A percentile compares a stretch with the other conserved stretches of the same genome.
phyloP scores from a whole-genome alignment of 2,113 vertebrate species.

The Limanda limanda region DNA sequence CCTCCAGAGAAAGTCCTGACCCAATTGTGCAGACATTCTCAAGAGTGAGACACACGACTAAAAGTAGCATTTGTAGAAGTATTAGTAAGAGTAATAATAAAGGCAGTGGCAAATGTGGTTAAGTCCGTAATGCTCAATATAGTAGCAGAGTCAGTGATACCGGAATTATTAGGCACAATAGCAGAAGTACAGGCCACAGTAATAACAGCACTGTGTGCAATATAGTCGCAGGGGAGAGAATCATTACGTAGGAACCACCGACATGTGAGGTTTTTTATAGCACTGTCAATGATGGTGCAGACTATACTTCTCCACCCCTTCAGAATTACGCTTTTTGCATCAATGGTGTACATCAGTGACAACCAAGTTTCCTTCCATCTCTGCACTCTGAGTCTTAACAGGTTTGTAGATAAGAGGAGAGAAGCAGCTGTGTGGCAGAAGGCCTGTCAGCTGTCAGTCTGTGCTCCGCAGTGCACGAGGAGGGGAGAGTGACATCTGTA shows the following conservation, averaged over 20 bases:
- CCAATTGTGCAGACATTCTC: not conserved
- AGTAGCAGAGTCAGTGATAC: no score
- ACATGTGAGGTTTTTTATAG: not conserved
- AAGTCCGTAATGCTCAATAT: no score
- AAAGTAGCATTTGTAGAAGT: not conserved
- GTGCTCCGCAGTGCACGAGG: not conserved
- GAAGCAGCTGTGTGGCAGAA: constrained; percentile 13
- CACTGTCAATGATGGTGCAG: not conserved
- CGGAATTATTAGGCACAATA: no score
- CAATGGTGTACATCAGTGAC: not conserved
- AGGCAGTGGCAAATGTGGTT: not conserved
- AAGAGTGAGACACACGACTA: not conserved
- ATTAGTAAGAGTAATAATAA: not conserved
- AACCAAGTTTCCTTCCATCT: constrained; percentile 4
- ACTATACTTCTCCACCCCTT: not conserved
- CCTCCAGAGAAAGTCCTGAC: no score
- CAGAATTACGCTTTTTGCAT: not conserved
- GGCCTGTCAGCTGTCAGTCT: constrained; percentile 8
- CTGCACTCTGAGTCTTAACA: not conserved
- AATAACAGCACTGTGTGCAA: not conserved
- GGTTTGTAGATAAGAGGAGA: not conserved
- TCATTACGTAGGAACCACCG: not conserved
- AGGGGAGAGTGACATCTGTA: constrained; percentile 47
- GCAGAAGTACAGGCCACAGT: no score
- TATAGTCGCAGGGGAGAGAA: not conserved